phyloP scores from a whole-genome alignment of 2,113 vertebrate species.

The Caretta caretta region DNA sequence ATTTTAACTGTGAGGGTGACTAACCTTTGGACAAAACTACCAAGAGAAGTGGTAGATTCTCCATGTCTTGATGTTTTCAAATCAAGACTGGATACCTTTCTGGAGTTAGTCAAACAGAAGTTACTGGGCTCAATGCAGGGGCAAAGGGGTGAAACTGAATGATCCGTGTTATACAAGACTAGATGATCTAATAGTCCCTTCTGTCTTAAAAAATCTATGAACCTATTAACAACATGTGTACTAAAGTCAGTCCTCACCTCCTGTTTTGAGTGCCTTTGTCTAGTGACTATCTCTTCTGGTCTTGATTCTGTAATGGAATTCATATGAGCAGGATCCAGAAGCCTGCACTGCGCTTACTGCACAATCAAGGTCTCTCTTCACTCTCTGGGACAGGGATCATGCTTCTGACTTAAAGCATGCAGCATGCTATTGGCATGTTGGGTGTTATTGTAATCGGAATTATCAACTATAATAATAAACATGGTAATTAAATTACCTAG shows the following conservation, averaged over 20 bases:
- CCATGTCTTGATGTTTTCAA: not conserved
- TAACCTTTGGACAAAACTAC: not conserved
- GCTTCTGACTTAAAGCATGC: not conserved
- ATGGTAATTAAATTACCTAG: slow-evolving; percentile 5
- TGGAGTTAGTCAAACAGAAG: not conserved
- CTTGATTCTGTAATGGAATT: not conserved
- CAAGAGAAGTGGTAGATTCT: not conserved
- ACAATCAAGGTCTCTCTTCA: not conserved
- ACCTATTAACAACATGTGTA: not conserved
- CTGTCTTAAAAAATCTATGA: not conserved
- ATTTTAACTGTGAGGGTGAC: not conserved
- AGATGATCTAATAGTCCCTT: not conserved
- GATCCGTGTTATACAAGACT: not conserved
- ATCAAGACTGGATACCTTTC: not conserved
- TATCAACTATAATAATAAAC: slow-evolving; percentile 4
- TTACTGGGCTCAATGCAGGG: not conserved
- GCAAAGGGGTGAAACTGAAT: not conserved
- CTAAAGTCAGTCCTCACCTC: not conserved
- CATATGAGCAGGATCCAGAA: not conserved
- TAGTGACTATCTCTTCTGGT: not conserved
- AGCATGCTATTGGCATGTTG: not conserved
- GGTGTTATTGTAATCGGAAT: not conserved
- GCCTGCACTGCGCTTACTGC: not conserved
- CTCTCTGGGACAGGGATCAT: not conserved
- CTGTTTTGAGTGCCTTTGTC: not conserved